A percentile compares a stretch with the other conserved stretches of the same genome.
Conservation (phyloP, 1,140 invertebrate genomes). For the Drosophila pseudoananassae region DNA sequence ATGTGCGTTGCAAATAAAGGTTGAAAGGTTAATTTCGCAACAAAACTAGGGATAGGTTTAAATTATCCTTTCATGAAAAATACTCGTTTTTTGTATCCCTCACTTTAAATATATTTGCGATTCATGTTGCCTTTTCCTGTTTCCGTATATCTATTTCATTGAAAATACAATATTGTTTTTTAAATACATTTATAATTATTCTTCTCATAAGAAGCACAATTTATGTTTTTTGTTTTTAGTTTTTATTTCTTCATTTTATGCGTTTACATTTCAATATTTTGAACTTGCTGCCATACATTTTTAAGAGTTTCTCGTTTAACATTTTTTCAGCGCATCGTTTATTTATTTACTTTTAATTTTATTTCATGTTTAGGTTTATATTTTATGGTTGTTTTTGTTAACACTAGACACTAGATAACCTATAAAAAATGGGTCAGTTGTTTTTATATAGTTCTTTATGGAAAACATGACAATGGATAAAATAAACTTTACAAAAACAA, state of each 20-base stretch:
- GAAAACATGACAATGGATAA: constrained; percentile 37
- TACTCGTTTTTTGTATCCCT: constrained; percentile 32
- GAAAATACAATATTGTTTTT: constrained; percentile 63
- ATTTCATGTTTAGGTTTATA: constrained; percentile 33
- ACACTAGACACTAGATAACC: constrained; percentile 72
- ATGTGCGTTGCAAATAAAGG: constrained; percentile 44
- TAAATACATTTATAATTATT: constrained; percentile 59
- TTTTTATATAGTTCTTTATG: constrained; percentile 29
- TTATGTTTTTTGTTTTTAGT: constrained; percentile 39
- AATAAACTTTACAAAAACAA: constrained; percentile 49
- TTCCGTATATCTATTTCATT: constrained; percentile 63
- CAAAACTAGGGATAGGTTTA: constrained; percentile 42
- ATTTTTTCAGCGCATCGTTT: constrained; percentile 46
- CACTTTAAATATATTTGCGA: not conserved
- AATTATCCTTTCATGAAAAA: constrained; percentile 43
- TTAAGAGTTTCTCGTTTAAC: constrained; percentile 41
- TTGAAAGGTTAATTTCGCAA: constrained; percentile 33
- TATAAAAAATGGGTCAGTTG: constrained; percentile 64
- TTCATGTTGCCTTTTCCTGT: constrained; percentile 16
- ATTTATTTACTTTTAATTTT: constrained; percentile 31
- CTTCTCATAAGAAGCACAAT: constrained; percentile 79
- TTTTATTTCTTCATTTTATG: constrained; percentile 69
- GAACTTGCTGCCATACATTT: constrained; percentile 61
- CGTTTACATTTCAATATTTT: constrained; percentile 75
- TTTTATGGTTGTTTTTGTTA: constrained; percentile 43